Percentiles rank a stretch among this genome's conserved stretches.
Conservation (phyloP, 2,797 vertebrate species). For the Malurus splendens region DNA sequence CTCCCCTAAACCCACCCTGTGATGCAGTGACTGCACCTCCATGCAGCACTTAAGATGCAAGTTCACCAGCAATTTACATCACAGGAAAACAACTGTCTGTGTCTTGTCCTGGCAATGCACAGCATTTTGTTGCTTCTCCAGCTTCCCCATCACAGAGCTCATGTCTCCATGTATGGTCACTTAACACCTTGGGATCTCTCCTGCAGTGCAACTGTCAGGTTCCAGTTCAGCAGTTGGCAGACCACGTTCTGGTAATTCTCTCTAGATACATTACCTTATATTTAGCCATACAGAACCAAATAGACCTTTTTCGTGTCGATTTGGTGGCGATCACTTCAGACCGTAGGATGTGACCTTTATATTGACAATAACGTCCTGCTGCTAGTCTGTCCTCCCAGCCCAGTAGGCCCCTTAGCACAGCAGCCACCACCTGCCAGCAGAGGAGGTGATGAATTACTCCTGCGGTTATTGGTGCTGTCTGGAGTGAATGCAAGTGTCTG, state of each 20-base stretch:
- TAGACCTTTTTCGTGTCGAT: not conserved
- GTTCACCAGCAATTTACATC: not conserved
- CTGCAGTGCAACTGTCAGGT: not conserved
- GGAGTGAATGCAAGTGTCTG: not conserved
- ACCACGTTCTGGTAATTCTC: not conserved
- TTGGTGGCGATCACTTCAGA: not conserved
- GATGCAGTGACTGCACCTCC: not conserved
- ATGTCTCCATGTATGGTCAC: not conserved
- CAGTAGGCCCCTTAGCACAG: not conserved
- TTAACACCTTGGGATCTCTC: not conserved
- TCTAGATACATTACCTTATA: not conserved
- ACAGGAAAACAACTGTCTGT: not conserved
- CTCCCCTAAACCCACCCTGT: not conserved
- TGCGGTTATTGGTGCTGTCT: not conserved
- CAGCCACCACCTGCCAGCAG: not conserved
- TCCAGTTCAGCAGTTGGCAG: not conserved
- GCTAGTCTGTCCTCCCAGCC: not conserved
- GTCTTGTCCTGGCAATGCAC: not conserved
- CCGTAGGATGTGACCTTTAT: not conserved
- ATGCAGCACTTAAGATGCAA: rapidly evolving
- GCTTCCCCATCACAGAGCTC: rapidly evolving
- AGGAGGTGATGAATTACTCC: not conserved
- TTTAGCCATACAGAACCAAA: not conserved
- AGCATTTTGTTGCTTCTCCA: not conserved
- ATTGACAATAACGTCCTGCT: not conserved